Evolutionary conservation across 2,113 vertebrate species (phyloP), one percentile per base, ranked within the genome.

Genomic region (Tinamus guttatus): DNA sequence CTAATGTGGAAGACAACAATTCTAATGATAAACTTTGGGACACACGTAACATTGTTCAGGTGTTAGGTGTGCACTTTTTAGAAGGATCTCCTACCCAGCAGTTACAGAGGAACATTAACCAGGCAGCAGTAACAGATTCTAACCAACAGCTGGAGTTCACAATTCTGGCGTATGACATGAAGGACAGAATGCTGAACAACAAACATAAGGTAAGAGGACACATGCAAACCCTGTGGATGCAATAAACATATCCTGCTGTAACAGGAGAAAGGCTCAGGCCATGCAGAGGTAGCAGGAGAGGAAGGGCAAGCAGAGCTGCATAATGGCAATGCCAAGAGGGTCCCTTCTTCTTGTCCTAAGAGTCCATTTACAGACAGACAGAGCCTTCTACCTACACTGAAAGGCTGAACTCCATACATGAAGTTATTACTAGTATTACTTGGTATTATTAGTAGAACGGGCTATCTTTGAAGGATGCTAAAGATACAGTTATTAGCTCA

Each of bases 241-340:
- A 22, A 7, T 25, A 12, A 67, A 67, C 77, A 14, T 0, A 1
- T 34, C 40, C 41, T 68, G 65, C 60, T 83, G 43, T 1, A 20
- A 32, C 15, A 21, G n/a, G 19, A 38, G 65, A 38, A 41, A 68
- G 38, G 9, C 59, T 41, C 36, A 13, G 49, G 20, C 2, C 7
- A 49, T 0, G 3, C 0, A 58, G 2, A n/a, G 41, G 65, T 0
- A 40, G 65, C 40, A 51, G 54, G 10, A 8, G 27, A 75, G 32
- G 49, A 20, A 0, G 8, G 40, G 11, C 3, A 5, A 13, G 81
- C 40, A 63, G 36, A 13, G 5, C 11, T 0, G 0, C 36, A 43
- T 30, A 13, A 22, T 38, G 59, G 64, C 38, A 18, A 2, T 4
- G 19, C 21, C 3, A 2, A 45, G 52, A 38, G 47, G 60, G 32